Evolutionary conservation across 2,888 invertebrate species (phyloP).

Genomic region (Thecocarcelia acutangulata): DNA sequence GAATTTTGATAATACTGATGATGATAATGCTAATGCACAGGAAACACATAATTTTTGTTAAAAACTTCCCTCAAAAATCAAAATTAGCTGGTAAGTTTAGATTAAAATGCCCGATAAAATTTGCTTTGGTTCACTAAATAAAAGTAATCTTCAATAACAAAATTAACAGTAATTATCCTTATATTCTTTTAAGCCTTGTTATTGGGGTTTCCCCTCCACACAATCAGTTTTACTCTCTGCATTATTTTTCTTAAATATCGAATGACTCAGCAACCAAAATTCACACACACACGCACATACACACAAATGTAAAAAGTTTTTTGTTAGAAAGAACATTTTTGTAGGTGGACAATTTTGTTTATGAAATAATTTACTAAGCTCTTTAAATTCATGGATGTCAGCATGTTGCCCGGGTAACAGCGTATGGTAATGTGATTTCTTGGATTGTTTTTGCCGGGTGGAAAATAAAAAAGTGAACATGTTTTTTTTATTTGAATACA

Average conservation of each 20-base stretch:
- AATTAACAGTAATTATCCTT: too few relatives aligned
- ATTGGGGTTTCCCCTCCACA: background rate
- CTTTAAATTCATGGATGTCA: constrained; percentile 56
- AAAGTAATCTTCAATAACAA: too few relatives aligned
- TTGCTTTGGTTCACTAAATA: too few relatives aligned
- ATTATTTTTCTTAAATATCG: background rate
- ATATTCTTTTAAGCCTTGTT: too few relatives aligned
- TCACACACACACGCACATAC: too few relatives aligned
- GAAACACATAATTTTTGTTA: too few relatives aligned
- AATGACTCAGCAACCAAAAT: constrained; percentile 2
- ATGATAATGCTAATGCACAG: too few relatives aligned
- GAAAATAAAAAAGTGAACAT: constrained; percentile 6
- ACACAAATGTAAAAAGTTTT: background rate
- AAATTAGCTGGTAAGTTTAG: too few relatives aligned
- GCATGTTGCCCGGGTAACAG: constrained; percentile 23
- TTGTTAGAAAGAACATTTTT: background rate
- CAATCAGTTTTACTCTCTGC: background rate
- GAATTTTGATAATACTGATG: too few relatives aligned
- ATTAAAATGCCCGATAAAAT: too few relatives aligned
- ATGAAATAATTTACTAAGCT: constrained; percentile 50
- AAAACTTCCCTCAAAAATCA: too few relatives aligned
- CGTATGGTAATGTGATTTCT: constrained; percentile 12
- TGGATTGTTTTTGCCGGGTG: background rate
- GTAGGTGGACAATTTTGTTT: constrained; percentile 46
- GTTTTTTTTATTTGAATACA: constrained; percentile 27